Base-by-base conservation (phyloP, 23 tunicate species). In the Botrylloides violaceus region DNA sequence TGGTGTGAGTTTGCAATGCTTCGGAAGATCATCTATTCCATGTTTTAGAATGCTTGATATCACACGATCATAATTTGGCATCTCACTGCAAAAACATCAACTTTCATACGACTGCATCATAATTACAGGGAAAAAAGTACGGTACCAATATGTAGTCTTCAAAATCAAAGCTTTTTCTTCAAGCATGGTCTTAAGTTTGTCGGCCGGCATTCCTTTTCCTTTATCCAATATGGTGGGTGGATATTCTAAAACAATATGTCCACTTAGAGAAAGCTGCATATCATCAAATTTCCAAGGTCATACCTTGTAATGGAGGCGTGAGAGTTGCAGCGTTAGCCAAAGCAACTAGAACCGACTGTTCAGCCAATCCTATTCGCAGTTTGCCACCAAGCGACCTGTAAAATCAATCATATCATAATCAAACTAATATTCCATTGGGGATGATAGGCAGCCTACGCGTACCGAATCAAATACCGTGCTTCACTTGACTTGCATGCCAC, bases 321-420 rank as follows among this genome's bases (percentile, higher is more conserved):
- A 87, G 62, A 48, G 73, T 70, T 0, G 85, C 73, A 29, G 99
- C 99, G 30, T 83, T 76, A 32, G 82, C 91, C 31, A 95, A 39
- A 32, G 99, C 96, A 48, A 87, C 72, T n/a, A 95, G 70, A 19
- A 94, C 96, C 6, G 99, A 88, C 39, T 87, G 91, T 75, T 94
- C 99, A 60, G 96, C 95, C 36, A 94, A 58, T 31, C 96, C 96
- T 24, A 94, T 94, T 49, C 99, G 49, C 50, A 94, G 72, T 49
- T 94, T 94, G 23, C 99, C 99, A 55, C 87, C 62, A 22, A 91
- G 71, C 3, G 99, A 94, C 66, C 99, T 83, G 70, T 36, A 77
- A 36, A 83, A 26, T 12, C 3, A 27, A 36, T 7, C 22, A 77
- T 12, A 73, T 66, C 36, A 4, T 30, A 21, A 6, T 26, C 71